Percentiles rank a stretch among this genome's conserved stretches.
These are phyloP conservation scores for Agrotis exclamationis DNA, from an alignment of 2,888 invertebrate genomes.

Conservation along the genomic window DNA sequence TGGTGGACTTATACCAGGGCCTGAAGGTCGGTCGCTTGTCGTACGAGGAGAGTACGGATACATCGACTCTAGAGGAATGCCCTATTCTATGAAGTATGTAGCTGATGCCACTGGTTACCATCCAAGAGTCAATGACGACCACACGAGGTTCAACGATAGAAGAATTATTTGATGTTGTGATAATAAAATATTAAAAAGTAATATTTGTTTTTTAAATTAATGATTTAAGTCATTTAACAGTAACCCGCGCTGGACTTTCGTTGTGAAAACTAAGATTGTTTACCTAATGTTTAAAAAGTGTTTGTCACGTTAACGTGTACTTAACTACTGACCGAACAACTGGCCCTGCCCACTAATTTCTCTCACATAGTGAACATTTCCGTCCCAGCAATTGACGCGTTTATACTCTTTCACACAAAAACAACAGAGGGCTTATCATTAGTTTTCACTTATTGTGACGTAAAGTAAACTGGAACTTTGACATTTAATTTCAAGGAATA, in stretches of 20 bases:
- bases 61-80: conserved; percentile 86
- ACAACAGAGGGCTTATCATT: too few species aligned
- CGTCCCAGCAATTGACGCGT: too few species aligned
- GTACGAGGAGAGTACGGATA: conserved; percentile 90
- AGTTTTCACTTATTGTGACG: too few species aligned
- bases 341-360: too few species aligned
- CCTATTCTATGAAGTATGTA: conserved; percentile 85
- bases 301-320: too few species aligned
- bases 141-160: conserved; percentile 84
- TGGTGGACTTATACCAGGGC: conserved; percentile 75
- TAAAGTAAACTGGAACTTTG: too few species aligned
- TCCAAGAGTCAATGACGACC: conserved; percentile 72
- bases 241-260: neutral
- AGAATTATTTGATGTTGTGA: conserved; percentile 75
- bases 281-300: too few species aligned
- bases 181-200: conserved; percentile 38
- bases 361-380: too few species aligned
- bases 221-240: neutral
- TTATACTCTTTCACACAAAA: too few species aligned
- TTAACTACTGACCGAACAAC: too few species aligned
- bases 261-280: neutral
- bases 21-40: conserved; percentile 70
- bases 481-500: too few species aligned
- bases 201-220: conserved; percentile 1
- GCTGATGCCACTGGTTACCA: conserved; percentile 92